Conservation (phyloP, 2,797 vertebrate genomes). For the Gallinago stenura region DNA sequence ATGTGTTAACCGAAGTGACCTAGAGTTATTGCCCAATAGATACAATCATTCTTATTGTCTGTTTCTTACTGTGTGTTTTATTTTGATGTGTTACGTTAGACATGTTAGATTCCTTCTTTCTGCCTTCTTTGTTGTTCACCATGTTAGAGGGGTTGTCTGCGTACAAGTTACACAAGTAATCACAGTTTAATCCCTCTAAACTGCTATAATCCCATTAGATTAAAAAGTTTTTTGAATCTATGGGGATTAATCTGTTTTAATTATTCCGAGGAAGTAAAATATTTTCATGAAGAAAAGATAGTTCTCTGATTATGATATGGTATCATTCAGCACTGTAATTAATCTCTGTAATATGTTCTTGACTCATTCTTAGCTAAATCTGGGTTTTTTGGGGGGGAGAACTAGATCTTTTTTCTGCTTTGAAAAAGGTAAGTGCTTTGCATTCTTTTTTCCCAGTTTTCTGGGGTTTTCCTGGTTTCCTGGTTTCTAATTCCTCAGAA, state of each 20-base stretch:
- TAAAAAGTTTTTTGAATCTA: not conserved
- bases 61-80: not conserved
- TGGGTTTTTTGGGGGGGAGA: not conserved
- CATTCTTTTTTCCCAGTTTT: not conserved
- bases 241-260: not conserved
- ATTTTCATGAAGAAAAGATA: not conserved
- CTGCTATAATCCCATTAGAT: not conserved
- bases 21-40: not conserved
- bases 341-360: not conserved
- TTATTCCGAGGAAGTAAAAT: not conserved
- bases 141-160: accelerated
- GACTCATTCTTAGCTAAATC: not conserved
- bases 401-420: not conserved
- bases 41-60: not conserved
- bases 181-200: not conserved
- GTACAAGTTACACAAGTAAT: not conserved
- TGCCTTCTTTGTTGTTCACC: not conserved
- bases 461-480: not conserved
- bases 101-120: not conserved
- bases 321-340: not conserved
- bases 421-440: not conserved
- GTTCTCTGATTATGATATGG: not conserved
- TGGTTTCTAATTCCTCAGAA: not conserved
- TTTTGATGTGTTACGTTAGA: not conserved
- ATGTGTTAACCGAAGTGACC: not conserved